A percentile compares a stretch with the other conserved stretches of the same genome.
These are phyloP conservation scores for Eurytoma californica DNA, from an alignment of 2,888 invertebrate species.

Conservation along the genomic window DNA sequence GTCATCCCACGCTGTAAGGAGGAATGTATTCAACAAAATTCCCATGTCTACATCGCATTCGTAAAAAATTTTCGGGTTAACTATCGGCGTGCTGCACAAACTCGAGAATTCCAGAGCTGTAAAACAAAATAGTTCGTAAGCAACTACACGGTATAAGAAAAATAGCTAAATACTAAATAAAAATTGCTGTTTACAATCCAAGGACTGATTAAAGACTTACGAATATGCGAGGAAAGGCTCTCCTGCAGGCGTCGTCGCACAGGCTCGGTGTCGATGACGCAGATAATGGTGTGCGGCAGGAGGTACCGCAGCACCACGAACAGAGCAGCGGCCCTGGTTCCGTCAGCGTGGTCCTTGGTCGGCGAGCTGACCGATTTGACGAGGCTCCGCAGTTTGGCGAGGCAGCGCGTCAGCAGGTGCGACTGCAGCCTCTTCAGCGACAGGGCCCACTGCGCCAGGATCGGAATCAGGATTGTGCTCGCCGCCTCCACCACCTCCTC, in stretches of 20 bases:
- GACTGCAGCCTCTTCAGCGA: conserved; percentile 77
- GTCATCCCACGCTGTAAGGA: conserved; percentile 67
- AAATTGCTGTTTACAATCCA: not conserved
- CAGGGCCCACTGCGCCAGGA: conserved; percentile 81
- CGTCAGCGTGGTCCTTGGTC: conserved; percentile 66
- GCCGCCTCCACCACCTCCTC: conserved; percentile 77
- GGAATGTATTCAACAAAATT: conserved; percentile 79
- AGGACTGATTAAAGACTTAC: conserved; percentile 57
- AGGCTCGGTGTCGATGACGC: conserved; percentile 64
- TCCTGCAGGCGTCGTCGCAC: conserved; percentile 64
- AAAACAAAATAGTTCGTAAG: conserved; percentile 19
- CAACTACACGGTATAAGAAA: not conserved
- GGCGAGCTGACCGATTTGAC: conserved; percentile 65
- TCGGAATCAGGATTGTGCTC: conserved; percentile 78
- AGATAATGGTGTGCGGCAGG: conserved; percentile 69
- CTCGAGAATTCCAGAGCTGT: conserved; percentile 75
- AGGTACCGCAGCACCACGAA: conserved; percentile 67
- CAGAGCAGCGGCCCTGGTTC: conserved; percentile 65
- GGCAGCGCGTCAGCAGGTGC: conserved; percentile 74
- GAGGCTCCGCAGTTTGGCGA: conserved; percentile 67
- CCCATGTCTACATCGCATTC: conserved; percentile 78
- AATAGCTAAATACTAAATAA: not conserved
- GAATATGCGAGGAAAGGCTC: conserved; percentile 63
- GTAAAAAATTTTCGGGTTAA: conserved; percentile 82
- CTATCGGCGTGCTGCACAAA: conserved; percentile 74